Percentiles rank a stretch among this genome's conserved stretches.
These are phyloP conservation scores for Aix galericulata DNA, from an alignment of 2,113 vertebrate genomes.

Conservation along the genomic window DNA sequence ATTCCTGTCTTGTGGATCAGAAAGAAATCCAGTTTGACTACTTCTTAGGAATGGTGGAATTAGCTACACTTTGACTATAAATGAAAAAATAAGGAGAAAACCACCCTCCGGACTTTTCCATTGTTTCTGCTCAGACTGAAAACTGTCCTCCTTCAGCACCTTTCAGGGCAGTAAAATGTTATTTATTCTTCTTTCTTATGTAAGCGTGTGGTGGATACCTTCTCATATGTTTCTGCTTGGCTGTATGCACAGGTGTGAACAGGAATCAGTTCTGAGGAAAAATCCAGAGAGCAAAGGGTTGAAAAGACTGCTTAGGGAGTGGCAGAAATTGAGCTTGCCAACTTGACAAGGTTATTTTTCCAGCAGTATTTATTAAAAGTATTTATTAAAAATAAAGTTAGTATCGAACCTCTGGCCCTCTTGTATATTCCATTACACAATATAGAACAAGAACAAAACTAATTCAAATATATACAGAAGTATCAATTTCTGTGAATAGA, in stretches of 20 bases:
- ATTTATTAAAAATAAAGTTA: constrained; percentile 27
- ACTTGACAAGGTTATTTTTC: background rate
- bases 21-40: too few species aligned
- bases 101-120: too few species aligned
- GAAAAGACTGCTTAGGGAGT: background rate
- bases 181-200: background rate
- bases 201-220: background rate
- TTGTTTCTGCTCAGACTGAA: background rate
- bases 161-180: background rate
- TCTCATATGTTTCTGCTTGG: background rate
- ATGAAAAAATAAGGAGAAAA: too few species aligned
- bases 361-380: constrained; percentile 2
- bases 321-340: background rate
- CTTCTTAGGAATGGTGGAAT: too few species aligned
- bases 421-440: background rate
- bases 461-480: background rate
- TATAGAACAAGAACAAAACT: background rate
- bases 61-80: too few species aligned
- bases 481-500: background rate
- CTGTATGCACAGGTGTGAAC: background rate
- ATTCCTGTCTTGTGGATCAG: too few species aligned
- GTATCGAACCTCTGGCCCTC: background rate
- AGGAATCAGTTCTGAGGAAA: constrained; percentile 6
- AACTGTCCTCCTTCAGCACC: background rate
- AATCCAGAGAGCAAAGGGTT: background rate